Evolutionary conservation across 1,140 invertebrate species (phyloP).

Genomic region (Drosophila leontia): DNA sequence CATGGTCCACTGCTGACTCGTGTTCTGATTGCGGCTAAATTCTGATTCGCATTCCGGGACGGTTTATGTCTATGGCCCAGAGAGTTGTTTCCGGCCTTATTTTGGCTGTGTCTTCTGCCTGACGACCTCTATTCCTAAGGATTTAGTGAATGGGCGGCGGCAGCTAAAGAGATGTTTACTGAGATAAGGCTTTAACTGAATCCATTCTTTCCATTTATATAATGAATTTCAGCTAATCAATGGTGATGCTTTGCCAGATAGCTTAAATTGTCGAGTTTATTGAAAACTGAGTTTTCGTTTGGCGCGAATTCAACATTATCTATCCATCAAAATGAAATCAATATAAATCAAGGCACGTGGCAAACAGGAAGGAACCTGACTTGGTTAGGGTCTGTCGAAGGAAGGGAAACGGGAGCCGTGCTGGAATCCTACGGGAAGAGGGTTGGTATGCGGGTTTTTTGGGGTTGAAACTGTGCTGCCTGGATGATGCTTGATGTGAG

Average conservation of each 20-base stretch:
- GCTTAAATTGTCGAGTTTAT: constrained; percentile 8
- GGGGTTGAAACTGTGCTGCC: constrained; percentile 1
- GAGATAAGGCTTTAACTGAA: constrained; percentile 2
- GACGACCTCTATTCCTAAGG: constrained; percentile 21
- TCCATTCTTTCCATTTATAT: constrained; percentile 2
- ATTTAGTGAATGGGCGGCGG: not conserved
- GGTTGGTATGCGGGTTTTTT: not conserved
- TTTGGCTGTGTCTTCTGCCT: constrained; percentile 23
- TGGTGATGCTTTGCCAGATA: not conserved
- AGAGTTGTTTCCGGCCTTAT: constrained; percentile 34
- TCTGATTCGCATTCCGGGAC: constrained; percentile 37
- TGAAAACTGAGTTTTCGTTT: constrained; percentile 14
- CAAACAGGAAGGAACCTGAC: constrained; percentile 34
- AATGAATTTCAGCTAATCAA: constrained; percentile 29
- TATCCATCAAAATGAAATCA: constrained; percentile 46
- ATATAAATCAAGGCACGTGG: constrained; percentile 25
- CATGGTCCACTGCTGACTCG: constrained; percentile 18
- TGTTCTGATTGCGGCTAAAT: constrained; percentile 27
- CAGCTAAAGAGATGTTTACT: constrained; percentile 1
- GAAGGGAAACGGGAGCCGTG: not conserved
- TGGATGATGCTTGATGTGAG: not conserved
- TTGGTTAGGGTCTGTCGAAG: constrained; percentile 6
- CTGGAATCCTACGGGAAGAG: not conserved
- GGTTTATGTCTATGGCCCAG: constrained; percentile 15
- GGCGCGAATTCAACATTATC: constrained; percentile 15